Base-by-base conservation (phyloP, 2,888 invertebrate genomes). In the Rutpela maculata region DNA sequence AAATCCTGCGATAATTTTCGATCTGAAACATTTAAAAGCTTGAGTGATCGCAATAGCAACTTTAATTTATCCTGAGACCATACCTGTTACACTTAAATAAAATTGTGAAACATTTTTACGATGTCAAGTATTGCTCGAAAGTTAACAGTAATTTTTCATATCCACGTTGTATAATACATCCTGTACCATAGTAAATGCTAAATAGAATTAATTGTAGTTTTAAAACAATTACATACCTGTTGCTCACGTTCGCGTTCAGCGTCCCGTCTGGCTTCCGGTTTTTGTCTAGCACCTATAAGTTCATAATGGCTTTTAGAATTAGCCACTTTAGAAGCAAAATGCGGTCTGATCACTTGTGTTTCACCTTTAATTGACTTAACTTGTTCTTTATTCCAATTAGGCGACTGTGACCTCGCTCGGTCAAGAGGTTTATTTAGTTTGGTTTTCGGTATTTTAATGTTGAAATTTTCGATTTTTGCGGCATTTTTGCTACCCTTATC, bases 331-430 rank as follows among this genome's bases (percentile, higher is more conserved):
- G 82, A 80, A 81, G 81, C 83, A 75, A 80, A 82, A 81, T 76
- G 72, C 62, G 80, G 78, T 76, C 86, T 84, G 82, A 85, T 88
- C 75, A 82, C 79, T 68, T 80, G 83, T 76, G 22, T 17, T 9
- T 80, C 80, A 35, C 76, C 80, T 80, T 78, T 85, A 80, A 81
- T 83, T 71, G 84, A 74, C 80, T 87, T 86, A 38, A 80, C 78
- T 68, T 85, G 85, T 78, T 84, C 84, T 81, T 88, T 88, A 78
- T 87, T 88, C 82, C 88, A 88, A 69, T 84, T 86, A 31, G 89
- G 90, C 66, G 90, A 90, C 81, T 89, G 89, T 31, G 89, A 89
- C 75, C 89, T 85, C 12, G 90, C 89, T 62, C 89, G 81, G 79
- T 89, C 89, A 26, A 84, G 84, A 26, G 78, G 81, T 66, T 78